Percentiles rank a stretch among this genome's conserved stretches.
These are phyloP conservation scores for Cotesia vestalis DNA, from an alignment of 1,140 invertebrate genomes.

Conservation along the genomic window DNA sequence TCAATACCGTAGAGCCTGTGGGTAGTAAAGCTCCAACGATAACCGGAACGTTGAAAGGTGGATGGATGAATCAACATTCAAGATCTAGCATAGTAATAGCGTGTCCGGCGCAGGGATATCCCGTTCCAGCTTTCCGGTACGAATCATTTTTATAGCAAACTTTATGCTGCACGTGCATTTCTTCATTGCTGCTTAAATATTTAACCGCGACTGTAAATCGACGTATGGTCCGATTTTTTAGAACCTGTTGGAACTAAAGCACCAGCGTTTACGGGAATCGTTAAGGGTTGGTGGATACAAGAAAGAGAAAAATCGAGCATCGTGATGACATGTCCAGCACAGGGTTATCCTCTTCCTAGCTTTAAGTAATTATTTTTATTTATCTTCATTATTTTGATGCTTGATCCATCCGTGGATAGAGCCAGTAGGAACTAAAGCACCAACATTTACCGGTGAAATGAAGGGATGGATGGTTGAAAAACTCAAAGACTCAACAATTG, in stretches of 20 bases:
- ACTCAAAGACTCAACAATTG: background rate
- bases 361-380: slow-evolving; percentile 56
- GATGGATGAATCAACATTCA: slow-evolving; percentile 59
- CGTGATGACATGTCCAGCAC: slow-evolving; percentile 39
- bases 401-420: slow-evolving; percentile 63
- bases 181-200: background rate
- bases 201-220: background rate
- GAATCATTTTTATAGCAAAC: slow-evolving; percentile 3
- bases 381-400: slow-evolving; percentile 1
- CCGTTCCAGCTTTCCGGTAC: slow-evolving; percentile 62
- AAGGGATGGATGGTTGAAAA: slow-evolving; percentile 48
- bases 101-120: slow-evolving; percentile 62
- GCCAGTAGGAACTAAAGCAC: slow-evolving; percentile 74
- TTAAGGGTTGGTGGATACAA: slow-evolving; percentile 51
- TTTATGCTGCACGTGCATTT: background rate
- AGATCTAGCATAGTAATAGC: slow-evolving; percentile 50
- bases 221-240: slow-evolving; percentile 52
- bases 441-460: slow-evolving; percentile 68
- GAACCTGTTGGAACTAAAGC: slow-evolving; percentile 76
- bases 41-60: slow-evolving; percentile 61
- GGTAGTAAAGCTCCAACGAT: slow-evolving; percentile 68
- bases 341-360: slow-evolving; percentile 59
- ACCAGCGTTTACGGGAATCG: slow-evolving; percentile 69
- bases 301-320: slow-evolving; percentile 26
- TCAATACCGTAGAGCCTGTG: slow-evolving; percentile 63